Base-by-base conservation (phyloP, 2,888 invertebrate genomes). In the Operophtera brumata region DNA sequence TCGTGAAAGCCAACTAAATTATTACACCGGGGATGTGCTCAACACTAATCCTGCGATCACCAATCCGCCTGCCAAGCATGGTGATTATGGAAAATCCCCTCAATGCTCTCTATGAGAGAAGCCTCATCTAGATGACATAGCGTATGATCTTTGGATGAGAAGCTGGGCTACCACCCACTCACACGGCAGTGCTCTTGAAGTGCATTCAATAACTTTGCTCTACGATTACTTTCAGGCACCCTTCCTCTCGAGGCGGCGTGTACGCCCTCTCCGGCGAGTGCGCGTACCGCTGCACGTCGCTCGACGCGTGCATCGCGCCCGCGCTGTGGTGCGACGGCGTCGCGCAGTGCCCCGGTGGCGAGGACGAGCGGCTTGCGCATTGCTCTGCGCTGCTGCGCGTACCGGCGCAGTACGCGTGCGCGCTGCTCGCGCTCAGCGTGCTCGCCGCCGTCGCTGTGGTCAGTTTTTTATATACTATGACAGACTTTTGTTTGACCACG, bases 291-390 rank as follows among this genome's bases (percentile, higher is more conserved):
- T 96, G 96, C 75, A 92, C 94, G 2, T 96, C 96, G 50, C 82
- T 96, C 61, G 94, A 95, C 76, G 96, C 96, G 10, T 96, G 96
- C 80, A 95, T 96, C 61, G 93, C 94, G 70, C 91, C 94, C 0
- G 93, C 93, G 42, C 91, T 96, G 47, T 96, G 96, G 95, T 96
- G 96, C 71, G 95, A 96, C 71, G 96, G 95, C 12, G 81, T 92
- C 34, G 84, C 91, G 45, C 95, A 96, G 77, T 96, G 96, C 73
- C 96, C 96, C 8, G 93, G 93, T 2, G 96, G 95, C 0, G 93
- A 94, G 64, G 96, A 96, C 82, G 96, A 96, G 82, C 92, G 96
- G 5, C 91, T 96, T 59, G 91, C 94, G 10, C 94, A 96, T 76
- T 96, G 96, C 73, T 96, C 94, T 45, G 92, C 95, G 50, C 86